phyloP scores from a whole-genome alignment of 2,113 vertebrate species.

The Otocyon megalotis region DNA sequence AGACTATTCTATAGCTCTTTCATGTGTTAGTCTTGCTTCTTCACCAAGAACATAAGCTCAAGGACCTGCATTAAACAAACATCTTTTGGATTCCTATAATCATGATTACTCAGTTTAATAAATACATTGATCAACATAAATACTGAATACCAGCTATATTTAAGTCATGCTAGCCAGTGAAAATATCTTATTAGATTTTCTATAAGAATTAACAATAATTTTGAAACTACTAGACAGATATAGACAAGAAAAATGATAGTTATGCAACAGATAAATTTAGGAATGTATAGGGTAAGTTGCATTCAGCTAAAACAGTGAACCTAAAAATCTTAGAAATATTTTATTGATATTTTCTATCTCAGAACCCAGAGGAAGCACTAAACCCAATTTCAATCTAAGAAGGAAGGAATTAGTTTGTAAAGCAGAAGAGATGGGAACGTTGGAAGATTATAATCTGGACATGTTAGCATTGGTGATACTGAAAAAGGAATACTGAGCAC shows the following conservation, averaged over 20 bases:
- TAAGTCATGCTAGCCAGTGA: not conserved
- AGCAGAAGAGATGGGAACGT: not conserved
- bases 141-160: not conserved
- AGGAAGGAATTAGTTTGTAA: not conserved
- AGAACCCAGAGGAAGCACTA: not conserved
- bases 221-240: conserved; percentile 40
- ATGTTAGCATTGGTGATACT: not conserved
- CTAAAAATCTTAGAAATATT: not conserved
- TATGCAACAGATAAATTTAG: conserved; percentile 4
- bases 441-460: not conserved
- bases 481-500: not conserved
- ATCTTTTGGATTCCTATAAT: not conserved
- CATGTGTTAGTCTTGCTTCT: not conserved
- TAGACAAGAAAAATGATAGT: conserved; percentile 40
- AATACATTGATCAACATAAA: not conserved
- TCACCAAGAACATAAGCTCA: not conserved
- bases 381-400: not conserved
- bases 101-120: not conserved
- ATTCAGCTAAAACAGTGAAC: not conserved
- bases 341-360: not conserved
- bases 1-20: not conserved
- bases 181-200: not conserved
- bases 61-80: not conserved
- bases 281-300: not conserved
- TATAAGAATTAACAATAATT: conserved; percentile 40